These are phyloP conservation scores for Pseudocheirus occidentalis DNA, from an alignment of 2,797 vertebrate genomes.

Conservation along the genomic window DNA sequence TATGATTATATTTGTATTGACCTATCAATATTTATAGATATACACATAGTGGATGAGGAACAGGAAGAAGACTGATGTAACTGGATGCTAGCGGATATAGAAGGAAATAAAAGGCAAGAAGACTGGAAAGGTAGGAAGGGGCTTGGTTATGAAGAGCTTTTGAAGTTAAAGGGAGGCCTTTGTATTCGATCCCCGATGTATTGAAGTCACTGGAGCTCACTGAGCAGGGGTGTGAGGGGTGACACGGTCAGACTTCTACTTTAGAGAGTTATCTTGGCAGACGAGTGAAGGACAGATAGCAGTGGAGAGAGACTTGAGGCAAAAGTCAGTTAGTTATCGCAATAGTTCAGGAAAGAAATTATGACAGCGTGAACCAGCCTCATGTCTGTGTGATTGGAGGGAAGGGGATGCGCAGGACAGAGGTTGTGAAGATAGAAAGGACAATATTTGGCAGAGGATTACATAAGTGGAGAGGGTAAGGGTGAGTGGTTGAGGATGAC, in stretches of 20 bases:
- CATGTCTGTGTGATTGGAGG: neutral
- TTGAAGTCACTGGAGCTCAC: neutral
- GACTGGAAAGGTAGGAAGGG: neutral
- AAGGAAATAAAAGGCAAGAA: neutral
- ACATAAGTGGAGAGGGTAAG: neutral
- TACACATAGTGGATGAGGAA: neutral
- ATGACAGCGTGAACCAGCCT: neutral
- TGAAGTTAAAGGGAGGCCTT: neutral
- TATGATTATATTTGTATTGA: neutral
- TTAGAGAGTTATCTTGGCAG: neutral
- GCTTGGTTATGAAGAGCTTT: neutral
- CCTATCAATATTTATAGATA: neutral
- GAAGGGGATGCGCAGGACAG: neutral
- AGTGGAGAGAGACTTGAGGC: neutral
- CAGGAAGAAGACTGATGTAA: neutral
- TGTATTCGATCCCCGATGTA: neutral
- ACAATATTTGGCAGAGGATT: neutral
- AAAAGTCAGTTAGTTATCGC: neutral
- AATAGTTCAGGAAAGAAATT: neutral
- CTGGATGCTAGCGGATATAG: neutral
- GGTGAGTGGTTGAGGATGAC: too few species aligned
- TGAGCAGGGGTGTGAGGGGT: too few species aligned
- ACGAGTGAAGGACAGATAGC: neutral
- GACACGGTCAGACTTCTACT: too few species aligned
- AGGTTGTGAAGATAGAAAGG: neutral